Base-by-base conservation (phyloP, 2,113 vertebrate species). In the Sorex araneus region DNA sequence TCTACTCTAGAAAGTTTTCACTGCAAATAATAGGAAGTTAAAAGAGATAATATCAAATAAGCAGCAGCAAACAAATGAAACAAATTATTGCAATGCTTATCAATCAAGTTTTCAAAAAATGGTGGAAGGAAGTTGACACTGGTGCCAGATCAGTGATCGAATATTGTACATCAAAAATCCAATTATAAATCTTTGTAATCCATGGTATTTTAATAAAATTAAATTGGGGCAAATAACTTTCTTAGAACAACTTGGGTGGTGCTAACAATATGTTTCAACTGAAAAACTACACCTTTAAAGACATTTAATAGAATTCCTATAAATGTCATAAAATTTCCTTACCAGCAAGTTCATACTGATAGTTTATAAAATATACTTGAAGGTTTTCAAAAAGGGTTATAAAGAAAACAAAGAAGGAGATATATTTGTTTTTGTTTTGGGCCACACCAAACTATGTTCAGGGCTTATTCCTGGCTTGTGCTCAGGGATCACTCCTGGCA, bases 11-110 rank as follows among this genome's bases (percentile, higher is more conserved):
- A 82, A 83, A 28, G 2, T 87, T 92, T 95, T 71, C 60, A 83
- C 47, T 43, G 63, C 28, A 94, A 89, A 77, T n/a, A 92, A 92
- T 36, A 95, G 95, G 91, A 95, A 95, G 63, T 25, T 84, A 32
- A 91, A 87, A 50, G 13, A 89, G 88, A 94, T 86, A 95, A n/a
- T 60, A 82, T 90, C 78, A 92, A 80, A 47, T 21, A 27, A 90
- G 54, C 90, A 95, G 32, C 18, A 76, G 74, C 82, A 87, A 54
- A 82, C 32, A 91, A 86, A 79, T 64, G 45, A 87, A 94, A 67
- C 63, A 92, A 77, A 43, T 74, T 47, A 79, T 67, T 40, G 40
- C 32, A 77, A 16, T 50, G 3, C 11, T 78, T 87, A 47, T 45
- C 57, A 93, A 50, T 70, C 27, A 76, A 84, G 28, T 74, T 93